A percentile compares a stretch with the other conserved stretches of the same genome.
Evolutionary conservation across 2,797 vertebrate genomes (phyloP).

Genomic region (Phataginus tricuspis): DNA sequence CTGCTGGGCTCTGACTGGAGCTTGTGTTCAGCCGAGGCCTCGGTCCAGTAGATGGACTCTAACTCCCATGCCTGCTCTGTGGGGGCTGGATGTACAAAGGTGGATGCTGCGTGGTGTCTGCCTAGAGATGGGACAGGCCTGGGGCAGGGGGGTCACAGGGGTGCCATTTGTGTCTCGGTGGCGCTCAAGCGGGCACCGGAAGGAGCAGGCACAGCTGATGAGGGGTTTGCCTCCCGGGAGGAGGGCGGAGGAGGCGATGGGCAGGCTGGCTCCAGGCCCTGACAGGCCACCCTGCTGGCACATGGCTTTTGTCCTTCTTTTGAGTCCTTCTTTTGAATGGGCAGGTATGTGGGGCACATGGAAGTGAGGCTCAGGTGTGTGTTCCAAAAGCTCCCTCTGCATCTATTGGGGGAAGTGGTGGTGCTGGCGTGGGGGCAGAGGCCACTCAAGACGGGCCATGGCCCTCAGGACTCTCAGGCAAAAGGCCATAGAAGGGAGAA

Average conservation of each 20-base stretch:
- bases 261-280: not conserved
- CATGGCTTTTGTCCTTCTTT: not conserved
- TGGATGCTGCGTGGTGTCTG: rapidly evolving
- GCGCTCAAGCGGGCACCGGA: not conserved
- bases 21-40: not conserved
- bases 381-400: not conserved
- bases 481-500: not conserved
- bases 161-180: not conserved
- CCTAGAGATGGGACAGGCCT: not conserved
- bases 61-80: not conserved
- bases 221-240: not conserved
- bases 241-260: not conserved
- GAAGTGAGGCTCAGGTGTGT: too few species aligned
- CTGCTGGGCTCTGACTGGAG: rapidly evolving
- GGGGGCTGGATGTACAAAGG: not conserved
- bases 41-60: not conserved
- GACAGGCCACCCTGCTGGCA: not conserved
- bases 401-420: not conserved
- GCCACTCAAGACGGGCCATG: not conserved
- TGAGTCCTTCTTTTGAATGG: not conserved
- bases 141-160: not conserved
- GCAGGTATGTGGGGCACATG: not conserved
- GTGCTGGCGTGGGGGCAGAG: not conserved
- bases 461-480: not conserved
- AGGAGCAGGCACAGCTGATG: not conserved